phyloP scores from a whole-genome alignment of 2,113 vertebrate genomes.

The Oreochromis niloticus region DNA sequence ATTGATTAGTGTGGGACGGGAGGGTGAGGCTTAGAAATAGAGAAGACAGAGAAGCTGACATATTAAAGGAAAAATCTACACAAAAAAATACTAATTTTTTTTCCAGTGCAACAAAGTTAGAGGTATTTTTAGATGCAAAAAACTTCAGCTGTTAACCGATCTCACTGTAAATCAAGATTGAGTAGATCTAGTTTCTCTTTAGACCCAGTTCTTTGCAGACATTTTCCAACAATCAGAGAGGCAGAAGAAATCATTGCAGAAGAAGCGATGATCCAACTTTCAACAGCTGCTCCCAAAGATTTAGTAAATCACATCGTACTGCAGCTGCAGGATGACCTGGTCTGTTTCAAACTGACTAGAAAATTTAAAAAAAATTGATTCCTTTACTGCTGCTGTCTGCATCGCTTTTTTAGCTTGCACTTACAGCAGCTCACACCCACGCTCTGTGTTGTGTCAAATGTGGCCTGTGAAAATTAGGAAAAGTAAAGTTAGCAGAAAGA shows the following conservation, averaged over 20 bases:
- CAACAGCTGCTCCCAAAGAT: neutral
- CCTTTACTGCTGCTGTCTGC: neutral
- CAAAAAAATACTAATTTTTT: neutral
- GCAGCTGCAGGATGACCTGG: neutral
- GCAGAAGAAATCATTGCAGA: neutral
- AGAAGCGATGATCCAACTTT: neutral
- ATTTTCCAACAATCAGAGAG: neutral
- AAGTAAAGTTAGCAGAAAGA: neutral
- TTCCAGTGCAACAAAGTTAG: neutral
- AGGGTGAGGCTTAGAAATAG: neutral
- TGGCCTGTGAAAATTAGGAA: neutral
- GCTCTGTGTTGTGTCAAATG: neutral
- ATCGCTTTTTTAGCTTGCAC: neutral
- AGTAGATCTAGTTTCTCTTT: neutral
- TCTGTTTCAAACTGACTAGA: neutral
- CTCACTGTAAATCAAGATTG: neutral
- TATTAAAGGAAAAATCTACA: neutral
- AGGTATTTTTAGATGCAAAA: neutral
- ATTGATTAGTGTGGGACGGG: neutral
- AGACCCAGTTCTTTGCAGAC: neutral
- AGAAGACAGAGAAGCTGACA: neutral
- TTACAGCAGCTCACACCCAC: neutral
- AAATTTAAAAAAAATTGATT: neutral
- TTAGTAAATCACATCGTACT: neutral
- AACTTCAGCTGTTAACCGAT: neutral